A percentile compares a stretch with the other conserved stretches of the same genome.
phyloP scores from a whole-genome alignment of 1,140 invertebrate genomes.

The Leptestheria dahalacensis region DNA sequence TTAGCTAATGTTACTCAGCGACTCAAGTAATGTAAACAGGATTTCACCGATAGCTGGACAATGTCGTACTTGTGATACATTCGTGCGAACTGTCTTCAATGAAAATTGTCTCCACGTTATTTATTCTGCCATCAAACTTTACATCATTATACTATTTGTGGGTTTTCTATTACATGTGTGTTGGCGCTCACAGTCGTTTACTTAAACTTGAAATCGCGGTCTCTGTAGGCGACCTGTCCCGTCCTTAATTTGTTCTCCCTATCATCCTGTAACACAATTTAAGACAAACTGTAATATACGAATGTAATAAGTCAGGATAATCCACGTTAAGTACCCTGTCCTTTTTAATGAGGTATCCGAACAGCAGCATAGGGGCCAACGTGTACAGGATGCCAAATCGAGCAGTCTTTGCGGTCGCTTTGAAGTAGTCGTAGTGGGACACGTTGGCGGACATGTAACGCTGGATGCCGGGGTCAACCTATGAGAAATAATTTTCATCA shows the following conservation, averaged over 20 bases:
- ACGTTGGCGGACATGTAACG: slow-evolving; percentile 50
- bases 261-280: slow-evolving; percentile 28
- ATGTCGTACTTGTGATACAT: not conserved
- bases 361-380: slow-evolving; percentile 39
- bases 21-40: slow-evolving; percentile 56
- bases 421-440: slow-evolving; percentile 46
- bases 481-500: slow-evolving; percentile 27
- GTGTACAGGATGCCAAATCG: slow-evolving; percentile 35
- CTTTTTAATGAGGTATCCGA: slow-evolving; percentile 35
- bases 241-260: slow-evolving; percentile 41
- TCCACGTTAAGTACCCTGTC: slow-evolving; percentile 26
- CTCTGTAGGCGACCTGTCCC: slow-evolving; percentile 53
- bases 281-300: not conserved
- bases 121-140: slow-evolving; percentile 1
- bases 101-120: not conserved
- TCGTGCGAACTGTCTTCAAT: not conserved
- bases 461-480: slow-evolving; percentile 60
- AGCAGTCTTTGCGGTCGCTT: slow-evolving; percentile 41
- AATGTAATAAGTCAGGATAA: not conserved
- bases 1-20: slow-evolving; percentile 96
- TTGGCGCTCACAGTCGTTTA: slow-evolving; percentile 22
- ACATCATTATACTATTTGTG: not conserved
- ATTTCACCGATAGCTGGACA: not conserved
- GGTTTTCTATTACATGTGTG: not conserved
- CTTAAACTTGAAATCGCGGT: slow-evolving; percentile 43